Evolutionary conservation across 2,888 invertebrate genomes (phyloP).

Genomic region (Andrena fulva): DNA sequence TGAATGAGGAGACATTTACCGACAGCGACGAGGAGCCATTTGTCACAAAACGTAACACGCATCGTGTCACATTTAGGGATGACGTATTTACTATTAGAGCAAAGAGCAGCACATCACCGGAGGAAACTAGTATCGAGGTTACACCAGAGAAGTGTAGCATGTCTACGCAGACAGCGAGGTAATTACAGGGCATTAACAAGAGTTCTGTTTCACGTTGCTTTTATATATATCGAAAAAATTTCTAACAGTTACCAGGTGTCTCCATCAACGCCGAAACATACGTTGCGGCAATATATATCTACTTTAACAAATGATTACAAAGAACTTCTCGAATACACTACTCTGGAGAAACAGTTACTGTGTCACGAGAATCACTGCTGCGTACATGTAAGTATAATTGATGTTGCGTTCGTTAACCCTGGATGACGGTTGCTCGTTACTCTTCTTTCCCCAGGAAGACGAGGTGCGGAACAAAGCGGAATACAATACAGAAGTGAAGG

Average conservation of each 20-base stretch:
- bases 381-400: background rate
- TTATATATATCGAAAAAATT: no score
- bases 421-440: no score
- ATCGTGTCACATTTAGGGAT: constrained; percentile 57
- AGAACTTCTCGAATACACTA: constrained; percentile 87
- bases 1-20: constrained; percentile 22
- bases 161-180: constrained; percentile 38
- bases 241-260: constrained; percentile 44
- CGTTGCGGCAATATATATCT: constrained; percentile 83
- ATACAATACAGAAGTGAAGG: constrained; percentile 7
- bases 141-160: constrained; percentile 54
- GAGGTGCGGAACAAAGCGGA: background rate
- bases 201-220: no score
- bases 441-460: background rate
- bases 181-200: no score
- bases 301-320: constrained; percentile 86
- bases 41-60: constrained; percentile 43
- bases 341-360: constrained; percentile 87
- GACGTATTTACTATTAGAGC: constrained; percentile 30
- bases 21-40: constrained; percentile 56
- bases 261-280: constrained; percentile 79
- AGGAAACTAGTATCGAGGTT: constrained; percentile 78
- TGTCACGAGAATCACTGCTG: constrained; percentile 27
- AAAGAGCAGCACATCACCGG: constrained; percentile 27
- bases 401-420: no score